phyloP scores from a whole-genome alignment of 2,797 vertebrate genomes.

The Hoplostethus mediterraneus region DNA sequence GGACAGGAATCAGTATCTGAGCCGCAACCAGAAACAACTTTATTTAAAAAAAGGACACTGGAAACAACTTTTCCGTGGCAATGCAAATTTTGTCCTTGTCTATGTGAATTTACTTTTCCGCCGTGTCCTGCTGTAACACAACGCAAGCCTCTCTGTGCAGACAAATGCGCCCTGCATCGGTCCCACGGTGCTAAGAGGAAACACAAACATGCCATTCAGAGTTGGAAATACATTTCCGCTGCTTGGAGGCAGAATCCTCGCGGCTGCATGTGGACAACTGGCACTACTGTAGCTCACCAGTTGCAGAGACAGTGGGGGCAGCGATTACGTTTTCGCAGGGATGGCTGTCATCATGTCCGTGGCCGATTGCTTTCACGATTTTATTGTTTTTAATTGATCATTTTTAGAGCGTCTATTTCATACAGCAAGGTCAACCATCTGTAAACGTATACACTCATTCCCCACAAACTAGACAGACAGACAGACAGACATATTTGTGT shows the following conservation, averaged over 20 bases:
- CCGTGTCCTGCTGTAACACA: constrained; percentile 41
- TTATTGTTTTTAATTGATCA: constrained; percentile 5
- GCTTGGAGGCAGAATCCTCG: constrained; percentile 50
- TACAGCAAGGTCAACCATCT: background rate
- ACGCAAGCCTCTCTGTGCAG: constrained; percentile 42
- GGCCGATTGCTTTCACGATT: constrained; percentile 11
- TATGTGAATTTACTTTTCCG: constrained; percentile 33
- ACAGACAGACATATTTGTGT: background rate
- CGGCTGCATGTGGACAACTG: constrained; percentile 20
- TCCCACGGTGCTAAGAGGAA: constrained; percentile 39
- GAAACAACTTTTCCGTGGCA: constrained; percentile 47
- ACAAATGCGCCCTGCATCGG: constrained; percentile 46
- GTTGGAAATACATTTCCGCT: constrained; percentile 47
- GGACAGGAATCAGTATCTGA: constrained; percentile 21
- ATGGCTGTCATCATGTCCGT: constrained; percentile 7
- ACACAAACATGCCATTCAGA: constrained; percentile 51
- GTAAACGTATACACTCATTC: background rate
- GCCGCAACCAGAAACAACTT: constrained; percentile 17
- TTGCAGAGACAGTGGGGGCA: constrained; percentile 22
- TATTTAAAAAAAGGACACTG: constrained; percentile 41
- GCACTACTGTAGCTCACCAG: constrained; percentile 10
- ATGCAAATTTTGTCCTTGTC: constrained; percentile 56
- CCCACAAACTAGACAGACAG: background rate
- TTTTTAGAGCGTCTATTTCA: constrained; percentile 26
- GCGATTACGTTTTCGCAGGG: constrained; percentile 14